Percentiles rank a stretch among this genome's conserved stretches.
Conservation (phyloP, 2,113 vertebrate genomes). For the Propithecus coquereli region DNA sequence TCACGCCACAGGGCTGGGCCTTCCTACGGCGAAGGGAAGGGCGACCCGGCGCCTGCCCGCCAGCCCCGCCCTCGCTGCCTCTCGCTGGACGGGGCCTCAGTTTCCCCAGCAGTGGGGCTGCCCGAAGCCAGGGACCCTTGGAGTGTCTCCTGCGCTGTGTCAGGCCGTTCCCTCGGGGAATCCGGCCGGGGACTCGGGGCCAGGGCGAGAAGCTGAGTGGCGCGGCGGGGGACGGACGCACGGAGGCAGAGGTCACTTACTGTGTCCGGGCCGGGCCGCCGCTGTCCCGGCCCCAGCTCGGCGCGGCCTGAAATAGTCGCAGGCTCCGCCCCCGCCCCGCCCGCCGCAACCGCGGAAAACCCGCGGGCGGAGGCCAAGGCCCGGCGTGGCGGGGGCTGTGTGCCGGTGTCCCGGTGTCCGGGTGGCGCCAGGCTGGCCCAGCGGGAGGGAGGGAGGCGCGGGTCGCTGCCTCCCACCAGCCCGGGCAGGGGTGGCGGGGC, state of each 20-base stretch:
- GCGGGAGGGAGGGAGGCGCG: neutral
- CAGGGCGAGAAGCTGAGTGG: neutral
- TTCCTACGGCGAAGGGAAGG: neutral
- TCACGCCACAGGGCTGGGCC: neutral
- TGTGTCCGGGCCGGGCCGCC: neutral
- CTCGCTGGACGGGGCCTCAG: neutral
- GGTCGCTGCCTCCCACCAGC: neutral
- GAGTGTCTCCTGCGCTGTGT: neutral
- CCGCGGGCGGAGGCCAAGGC: neutral
- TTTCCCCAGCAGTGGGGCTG: neutral
- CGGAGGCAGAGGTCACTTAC: slow-evolving; percentile 44
- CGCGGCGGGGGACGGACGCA: neutral
- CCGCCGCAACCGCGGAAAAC: slow-evolving; percentile 48
- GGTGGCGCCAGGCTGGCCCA: neutral
- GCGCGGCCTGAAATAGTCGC: slow-evolving; percentile 33
- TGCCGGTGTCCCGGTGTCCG: rapidly evolving
- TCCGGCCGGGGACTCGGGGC: too few species aligned
- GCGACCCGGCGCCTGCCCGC: neutral
- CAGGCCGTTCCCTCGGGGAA: neutral
- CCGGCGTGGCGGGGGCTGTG: neutral
- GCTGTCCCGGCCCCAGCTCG: neutral
- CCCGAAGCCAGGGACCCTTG: neutral
- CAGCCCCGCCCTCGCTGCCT: neutral
- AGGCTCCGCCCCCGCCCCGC: neutral
- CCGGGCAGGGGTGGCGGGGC: neutral